Conservation (phyloP, 1,140 invertebrate genomes). For the Centruroides sculpturatus region DNA sequence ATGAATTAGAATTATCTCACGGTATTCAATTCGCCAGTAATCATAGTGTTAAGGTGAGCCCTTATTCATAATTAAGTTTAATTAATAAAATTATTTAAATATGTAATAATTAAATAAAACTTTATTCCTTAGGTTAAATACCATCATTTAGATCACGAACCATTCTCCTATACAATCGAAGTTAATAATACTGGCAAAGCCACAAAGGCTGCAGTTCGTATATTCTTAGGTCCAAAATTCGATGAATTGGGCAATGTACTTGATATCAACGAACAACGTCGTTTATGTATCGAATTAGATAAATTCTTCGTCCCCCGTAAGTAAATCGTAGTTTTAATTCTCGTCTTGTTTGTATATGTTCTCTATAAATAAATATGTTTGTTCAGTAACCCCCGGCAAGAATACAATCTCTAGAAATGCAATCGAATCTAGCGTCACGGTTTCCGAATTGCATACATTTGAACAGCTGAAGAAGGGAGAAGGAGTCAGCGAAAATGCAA, state of each 20-base stretch:
- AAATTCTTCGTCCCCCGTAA: constrained; percentile 13
- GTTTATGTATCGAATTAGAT: constrained; percentile 14
- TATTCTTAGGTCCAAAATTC: constrained; percentile 6
- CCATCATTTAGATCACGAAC: constrained; percentile 17
- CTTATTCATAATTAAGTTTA: background rate
- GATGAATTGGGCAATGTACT: constrained; percentile 8
- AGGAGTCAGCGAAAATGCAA: constrained; percentile 21
- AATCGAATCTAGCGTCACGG: constrained; percentile 49
- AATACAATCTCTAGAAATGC: constrained; percentile 47
- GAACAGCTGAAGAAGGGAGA: constrained; percentile 28
- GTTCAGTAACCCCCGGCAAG: constrained; percentile 41
- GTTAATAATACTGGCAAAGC: constrained; percentile 38
- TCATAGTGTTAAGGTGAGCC: background rate
- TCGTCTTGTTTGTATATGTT: too few species aligned
- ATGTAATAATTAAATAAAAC: too few species aligned
- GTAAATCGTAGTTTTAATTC: background rate
- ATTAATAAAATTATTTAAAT: background rate
- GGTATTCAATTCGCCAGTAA: constrained; percentile 5
- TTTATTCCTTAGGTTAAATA: background rate
- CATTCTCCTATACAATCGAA: background rate
- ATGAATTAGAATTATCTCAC: constrained; percentile 3
- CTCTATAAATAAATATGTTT: background rate
- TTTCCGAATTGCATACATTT: constrained; percentile 48
- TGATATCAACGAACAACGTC: constrained; percentile 10
- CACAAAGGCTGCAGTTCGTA: constrained; percentile 8